phyloP scores from a whole-genome alignment of 2,113 vertebrate genomes.

The Tachuris rubrigastra region DNA sequence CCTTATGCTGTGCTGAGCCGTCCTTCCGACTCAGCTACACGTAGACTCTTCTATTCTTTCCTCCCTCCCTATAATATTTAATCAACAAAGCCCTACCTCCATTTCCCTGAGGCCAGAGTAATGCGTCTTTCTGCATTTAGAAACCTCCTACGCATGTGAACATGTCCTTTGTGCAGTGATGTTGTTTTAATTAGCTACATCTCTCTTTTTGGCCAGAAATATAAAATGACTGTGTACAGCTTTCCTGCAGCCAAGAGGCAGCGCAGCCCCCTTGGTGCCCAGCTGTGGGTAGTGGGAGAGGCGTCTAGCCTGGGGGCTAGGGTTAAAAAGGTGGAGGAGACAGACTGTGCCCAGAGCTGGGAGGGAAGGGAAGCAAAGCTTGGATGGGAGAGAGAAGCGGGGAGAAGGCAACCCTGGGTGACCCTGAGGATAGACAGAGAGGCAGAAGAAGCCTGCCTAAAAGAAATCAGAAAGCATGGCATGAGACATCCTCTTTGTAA shows the following conservation, averaged over 20 bases:
- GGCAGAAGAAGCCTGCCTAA: background rate
- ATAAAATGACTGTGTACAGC: background rate
- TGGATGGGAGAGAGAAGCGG: background rate
- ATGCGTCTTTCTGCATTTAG: constrained; percentile 59
- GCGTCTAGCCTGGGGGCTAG: background rate
- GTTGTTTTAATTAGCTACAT: constrained; percentile 28
- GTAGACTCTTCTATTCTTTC: background rate
- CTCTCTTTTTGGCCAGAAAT: background rate
- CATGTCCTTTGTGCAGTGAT: background rate
- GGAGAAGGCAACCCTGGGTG: background rate
- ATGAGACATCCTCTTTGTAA: background rate
- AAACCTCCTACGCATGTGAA: constrained; percentile 38
- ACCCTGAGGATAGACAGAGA: background rate
- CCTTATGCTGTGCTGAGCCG: background rate
- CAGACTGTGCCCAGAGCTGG: background rate
- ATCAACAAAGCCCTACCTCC: constrained; percentile 50
- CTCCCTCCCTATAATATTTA: background rate
- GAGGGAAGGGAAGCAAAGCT: background rate
- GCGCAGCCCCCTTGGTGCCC: background rate
- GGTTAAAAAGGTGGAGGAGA: background rate
- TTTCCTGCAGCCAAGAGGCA: background rate
- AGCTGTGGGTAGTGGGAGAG: background rate
- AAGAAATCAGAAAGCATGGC: background rate
- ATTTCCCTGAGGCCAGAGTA: constrained; percentile 34
- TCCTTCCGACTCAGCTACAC: background rate